Evolutionary conservation across 2,888 invertebrate genomes (phyloP).

Genomic region (Empis livida): DNA sequence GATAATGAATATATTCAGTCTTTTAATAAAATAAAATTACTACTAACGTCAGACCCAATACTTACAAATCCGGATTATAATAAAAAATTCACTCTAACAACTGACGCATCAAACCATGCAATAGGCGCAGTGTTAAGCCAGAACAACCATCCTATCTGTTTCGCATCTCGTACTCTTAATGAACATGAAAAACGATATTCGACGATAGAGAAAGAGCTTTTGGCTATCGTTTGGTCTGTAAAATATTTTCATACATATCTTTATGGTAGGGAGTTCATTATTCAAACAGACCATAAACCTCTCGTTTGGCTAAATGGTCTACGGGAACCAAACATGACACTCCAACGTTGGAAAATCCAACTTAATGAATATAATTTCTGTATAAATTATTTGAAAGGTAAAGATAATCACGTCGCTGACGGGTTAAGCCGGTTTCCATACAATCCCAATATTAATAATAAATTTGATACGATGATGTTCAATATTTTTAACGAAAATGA

Average conservation of each 20-base stretch:
- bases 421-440: neutral
- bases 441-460: neutral
- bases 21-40: no score
- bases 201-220: slow-evolving; percentile 6
- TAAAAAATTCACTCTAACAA: slow-evolving; percentile 2
- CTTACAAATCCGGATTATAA: no score
- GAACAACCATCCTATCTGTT: slow-evolving; percentile 3
- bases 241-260: slow-evolving; percentile 8
- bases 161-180: slow-evolving; percentile 5
- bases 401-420: slow-evolving; percentile 4
- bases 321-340: neutral
- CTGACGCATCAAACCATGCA: slow-evolving; percentile 2
- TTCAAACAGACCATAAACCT: slow-evolving; percentile 7
- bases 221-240: slow-evolving; percentile 4
- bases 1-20: no score
- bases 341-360: neutral
- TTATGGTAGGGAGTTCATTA: slow-evolving; percentile 5
- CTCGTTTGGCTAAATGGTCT: slow-evolving; percentile 4
- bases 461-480: neutral
- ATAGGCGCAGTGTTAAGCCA: slow-evolving; percentile 5
- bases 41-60: no score
- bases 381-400: slow-evolving; percentile 3
- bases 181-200: slow-evolving; percentile 6
- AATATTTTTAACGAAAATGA: neutral
- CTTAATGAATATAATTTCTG: neutral